These are phyloP conservation scores for Drosophila pruinosa DNA, from an alignment of 1,140 invertebrate species.

Conservation along the genomic window DNA sequence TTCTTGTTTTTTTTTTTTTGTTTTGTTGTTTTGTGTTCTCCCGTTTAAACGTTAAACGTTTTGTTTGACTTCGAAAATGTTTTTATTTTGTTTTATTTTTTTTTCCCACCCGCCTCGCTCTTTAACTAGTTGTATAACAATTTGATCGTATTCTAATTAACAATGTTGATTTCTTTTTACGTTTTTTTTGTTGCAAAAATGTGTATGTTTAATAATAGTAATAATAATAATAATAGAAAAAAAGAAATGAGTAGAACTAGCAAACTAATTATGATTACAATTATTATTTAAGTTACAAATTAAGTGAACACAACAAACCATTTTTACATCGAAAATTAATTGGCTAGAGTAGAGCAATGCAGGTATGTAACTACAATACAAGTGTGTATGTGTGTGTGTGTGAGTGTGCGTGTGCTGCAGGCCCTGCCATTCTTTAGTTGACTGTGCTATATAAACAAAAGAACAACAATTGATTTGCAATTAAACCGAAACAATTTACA, in stretches of 20 bases:
- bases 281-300: constrained; percentile 44
- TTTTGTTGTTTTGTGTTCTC: too few species aligned
- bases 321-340: constrained; percentile 69
- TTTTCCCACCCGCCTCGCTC: constrained; percentile 12
- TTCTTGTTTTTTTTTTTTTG: too few species aligned
- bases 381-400: constrained; percentile 28
- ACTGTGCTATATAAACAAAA: constrained; percentile 51
- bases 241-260: constrained; percentile 39
- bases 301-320: constrained; percentile 78
- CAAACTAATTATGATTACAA: constrained; percentile 9
- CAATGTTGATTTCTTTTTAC: constrained; percentile 33
- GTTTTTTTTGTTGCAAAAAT: constrained; percentile 22
- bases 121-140: constrained; percentile 46
- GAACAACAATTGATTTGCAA: constrained; percentile 9
- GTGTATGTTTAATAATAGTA: constrained; percentile 20
- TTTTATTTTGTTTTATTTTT: not conserved
- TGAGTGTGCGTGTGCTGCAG: constrained; percentile 31
- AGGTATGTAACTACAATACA: constrained; percentile 38
- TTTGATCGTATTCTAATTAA: constrained; percentile 56
- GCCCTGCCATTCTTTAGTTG: constrained; percentile 41
- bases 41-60: constrained; percentile 71
- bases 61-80: constrained; percentile 62
- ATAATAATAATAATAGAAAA: constrained; percentile 34
- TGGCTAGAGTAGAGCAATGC: constrained; percentile 67
- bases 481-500: constrained; percentile 2